Conservation (phyloP, 2,888 invertebrate species). For the Hydrotaea cyrtoneurina region DNA sequence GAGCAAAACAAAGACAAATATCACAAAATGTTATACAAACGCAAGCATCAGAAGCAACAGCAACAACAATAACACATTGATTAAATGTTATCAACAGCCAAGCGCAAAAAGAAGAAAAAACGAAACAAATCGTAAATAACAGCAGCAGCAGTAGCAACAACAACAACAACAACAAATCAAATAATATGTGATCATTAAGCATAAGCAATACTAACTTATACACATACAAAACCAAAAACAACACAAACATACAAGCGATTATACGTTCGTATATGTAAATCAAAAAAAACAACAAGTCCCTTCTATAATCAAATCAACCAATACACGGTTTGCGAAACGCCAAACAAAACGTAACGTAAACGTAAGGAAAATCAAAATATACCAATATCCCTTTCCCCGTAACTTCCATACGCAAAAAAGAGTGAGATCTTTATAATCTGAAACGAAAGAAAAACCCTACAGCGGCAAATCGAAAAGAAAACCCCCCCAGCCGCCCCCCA, state of each 20-base stretch:
- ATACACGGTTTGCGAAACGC: constrained; percentile 33
- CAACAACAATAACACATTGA: constrained; percentile 42
- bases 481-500: neutral
- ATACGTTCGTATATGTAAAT: constrained; percentile 38
- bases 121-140: constrained; percentile 7
- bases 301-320: constrained; percentile 39
- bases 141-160: constrained; percentile 32
- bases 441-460: neutral
- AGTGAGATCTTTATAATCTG: constrained; percentile 23
- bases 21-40: constrained; percentile 44
- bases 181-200: constrained; percentile 58
- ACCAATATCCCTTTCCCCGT: constrained; percentile 18
- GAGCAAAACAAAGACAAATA: constrained; percentile 9
- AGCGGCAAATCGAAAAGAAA: neutral
- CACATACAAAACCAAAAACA: constrained; percentile 9
- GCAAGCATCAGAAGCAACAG: constrained; percentile 41
- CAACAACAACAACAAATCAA: constrained; percentile 54
- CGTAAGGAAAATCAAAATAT: neutral
- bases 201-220: constrained; percentile 54
- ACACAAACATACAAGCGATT: constrained; percentile 25
- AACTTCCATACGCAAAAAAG: constrained; percentile 8
- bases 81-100: constrained; percentile 54
- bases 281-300: constrained; percentile 31
- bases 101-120: constrained; percentile 35
- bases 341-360: neutral